Percentiles rank a stretch among this genome's conserved stretches.
phyloP scores from a whole-genome alignment of 1,140 invertebrate genomes.

The Gryon sp. region DNA sequence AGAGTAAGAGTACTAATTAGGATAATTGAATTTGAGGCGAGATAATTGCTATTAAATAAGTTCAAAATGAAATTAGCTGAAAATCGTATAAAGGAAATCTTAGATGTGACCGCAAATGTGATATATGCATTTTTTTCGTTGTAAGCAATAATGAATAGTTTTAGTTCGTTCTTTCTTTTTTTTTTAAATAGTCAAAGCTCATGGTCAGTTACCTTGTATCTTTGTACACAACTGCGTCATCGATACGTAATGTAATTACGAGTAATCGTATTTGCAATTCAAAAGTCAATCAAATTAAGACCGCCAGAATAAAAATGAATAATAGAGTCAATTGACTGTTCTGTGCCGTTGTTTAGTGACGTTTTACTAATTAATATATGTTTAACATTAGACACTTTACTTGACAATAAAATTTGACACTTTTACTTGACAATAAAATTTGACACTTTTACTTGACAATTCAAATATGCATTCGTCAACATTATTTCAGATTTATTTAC shows the following conservation, averaged over 20 bases:
- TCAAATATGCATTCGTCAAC: too few relatives aligned
- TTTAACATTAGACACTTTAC: too few relatives aligned
- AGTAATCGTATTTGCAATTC: conserved; percentile 48
- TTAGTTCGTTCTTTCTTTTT: too few relatives aligned
- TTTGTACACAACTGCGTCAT: conserved; percentile 7
- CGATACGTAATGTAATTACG: conserved; percentile 40
- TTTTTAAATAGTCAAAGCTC: conserved; percentile 38
- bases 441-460: too few relatives aligned
- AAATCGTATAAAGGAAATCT: background rate
- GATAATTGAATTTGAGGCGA: conserved; percentile 31
- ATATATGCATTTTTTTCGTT: too few relatives aligned
- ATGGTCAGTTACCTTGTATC: background rate
- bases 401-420: too few relatives aligned
- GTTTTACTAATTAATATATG: too few relatives aligned
- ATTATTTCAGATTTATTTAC: too few relatives aligned
- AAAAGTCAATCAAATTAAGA: conserved; percentile 54
- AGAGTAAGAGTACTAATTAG: conserved; percentile 36
- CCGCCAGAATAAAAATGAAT: conserved; percentile 5
- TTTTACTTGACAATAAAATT: too few relatives aligned
- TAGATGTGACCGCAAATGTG: conserved; percentile 4
- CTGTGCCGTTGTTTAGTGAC: too few relatives aligned
- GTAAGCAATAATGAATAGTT: too few relatives aligned
- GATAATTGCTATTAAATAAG: conserved; percentile 33
- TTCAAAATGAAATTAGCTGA: background rate
- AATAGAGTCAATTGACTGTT: conserved; percentile 21